A percentile compares a stretch with the other conserved stretches of the same genome.
Conservation (phyloP, 2,888 invertebrate species). For the Caenorhabditis japonica region DNA sequence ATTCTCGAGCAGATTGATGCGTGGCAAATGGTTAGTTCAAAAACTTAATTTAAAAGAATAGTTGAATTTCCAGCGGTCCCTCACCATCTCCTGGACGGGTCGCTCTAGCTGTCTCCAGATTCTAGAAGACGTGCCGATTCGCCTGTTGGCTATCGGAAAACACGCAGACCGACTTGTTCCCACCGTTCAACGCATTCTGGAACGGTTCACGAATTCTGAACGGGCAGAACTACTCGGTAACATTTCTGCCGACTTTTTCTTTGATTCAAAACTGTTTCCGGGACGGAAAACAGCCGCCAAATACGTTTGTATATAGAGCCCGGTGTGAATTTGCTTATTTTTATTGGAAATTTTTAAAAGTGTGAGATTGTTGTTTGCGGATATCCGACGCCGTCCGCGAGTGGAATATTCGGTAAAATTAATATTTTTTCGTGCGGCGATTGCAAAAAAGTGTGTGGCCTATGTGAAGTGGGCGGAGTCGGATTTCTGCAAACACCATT, state of each 20-base stretch:
- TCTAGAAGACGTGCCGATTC: conserved; percentile 19
- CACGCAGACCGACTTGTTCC: conserved; percentile 19
- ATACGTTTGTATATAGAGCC: no score
- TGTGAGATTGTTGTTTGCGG: no score
- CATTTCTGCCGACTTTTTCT: conserved; percentile 22
- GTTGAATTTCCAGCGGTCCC: conserved; percentile 16
- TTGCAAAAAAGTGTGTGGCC: no score
- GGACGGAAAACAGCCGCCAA: no score
- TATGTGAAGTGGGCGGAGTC: no score
- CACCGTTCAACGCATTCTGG: conserved; percentile 14
- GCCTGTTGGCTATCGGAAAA: conserved; percentile 28
- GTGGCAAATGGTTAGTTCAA: conserved; percentile 18
- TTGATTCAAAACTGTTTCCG: conserved; percentile 13
- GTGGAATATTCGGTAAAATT: no score
- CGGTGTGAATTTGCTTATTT: no score
- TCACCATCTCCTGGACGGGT: conserved; percentile 19
- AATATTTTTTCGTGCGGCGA: no score
- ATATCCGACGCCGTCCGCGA: no score
- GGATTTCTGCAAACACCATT: no score
- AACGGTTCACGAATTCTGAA: conserved; percentile 22
- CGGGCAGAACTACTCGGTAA: conserved; percentile 25
- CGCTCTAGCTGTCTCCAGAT: conserved; percentile 15
- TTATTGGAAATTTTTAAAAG: not conserved
- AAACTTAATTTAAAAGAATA: not conserved
- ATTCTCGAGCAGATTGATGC: conserved; percentile 16